Evolutionary conservation across 1,140 invertebrate species (phyloP), one percentile per base, ranked within the genome.

Genomic region (Pararge aegeria): DNA sequence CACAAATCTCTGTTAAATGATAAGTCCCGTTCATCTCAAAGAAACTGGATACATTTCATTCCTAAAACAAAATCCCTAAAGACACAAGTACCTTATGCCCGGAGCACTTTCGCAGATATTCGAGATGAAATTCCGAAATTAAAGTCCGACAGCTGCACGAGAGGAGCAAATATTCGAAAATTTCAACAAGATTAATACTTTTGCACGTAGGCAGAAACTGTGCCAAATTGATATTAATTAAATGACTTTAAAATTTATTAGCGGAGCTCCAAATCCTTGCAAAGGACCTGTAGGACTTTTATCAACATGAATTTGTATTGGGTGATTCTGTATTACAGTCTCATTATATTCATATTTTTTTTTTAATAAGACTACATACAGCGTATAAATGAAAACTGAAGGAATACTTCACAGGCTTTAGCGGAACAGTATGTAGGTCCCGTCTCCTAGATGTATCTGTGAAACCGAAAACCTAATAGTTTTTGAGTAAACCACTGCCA

Each of bases 71-170:
- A 34, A 6, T 34, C 30, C 30, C 30, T 12, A n/a, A 12, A 34
- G 30, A n/a, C 30, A n/a, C 30, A 34, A 34, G 30, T 12, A 12
- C 30, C 12, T 10, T 34, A 34, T 34, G 10, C 30, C 30, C 30
- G 30, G 9, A 42, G 16, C 38, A 42, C 38, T 42, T 42, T 42
- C 38, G 38, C 38, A 42, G 38, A 42, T 18, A 42, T 42, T 42
- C 38, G 38, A 42, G 38, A 42, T 42, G 38, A 18, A 18, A 42
- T 42, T 18, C 16, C 13, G 38, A 42, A 42, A 42, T 42, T 42
- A 42, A 42, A 42, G 38, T 1, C 16, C 13, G 38, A 16, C 38
- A 42, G 38, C 38, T 42, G 38, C 38, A 42, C 30, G 30, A n/a
- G 30, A 12, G 30, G 30, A 7, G 30, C 30, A 34, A 12, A 34